A percentile compares a stretch with the other conserved stretches of the same genome.
Conservation (phyloP, 2,888 invertebrate species). For the Microplitis manilae region DNA sequence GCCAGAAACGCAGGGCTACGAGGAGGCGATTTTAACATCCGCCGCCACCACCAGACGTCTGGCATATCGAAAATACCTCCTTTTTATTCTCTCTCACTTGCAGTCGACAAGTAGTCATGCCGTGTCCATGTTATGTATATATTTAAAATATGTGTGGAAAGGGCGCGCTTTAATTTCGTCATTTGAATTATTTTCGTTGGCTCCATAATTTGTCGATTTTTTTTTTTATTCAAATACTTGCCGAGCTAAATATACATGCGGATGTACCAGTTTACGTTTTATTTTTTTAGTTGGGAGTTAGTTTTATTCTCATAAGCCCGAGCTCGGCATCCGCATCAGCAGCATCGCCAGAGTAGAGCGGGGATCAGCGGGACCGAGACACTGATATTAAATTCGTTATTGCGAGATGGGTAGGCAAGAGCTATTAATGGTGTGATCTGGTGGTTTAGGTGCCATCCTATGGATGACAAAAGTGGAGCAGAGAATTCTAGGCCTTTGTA, state of each 20-base stretch:
- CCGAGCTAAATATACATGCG: neutral
- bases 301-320: neutral
- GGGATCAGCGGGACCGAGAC: neutral
- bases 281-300: neutral
- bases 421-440: neutral
- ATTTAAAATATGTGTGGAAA: neutral
- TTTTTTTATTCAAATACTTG: too few species aligned
- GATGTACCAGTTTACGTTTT: neutral
- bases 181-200: neutral
- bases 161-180: neutral
- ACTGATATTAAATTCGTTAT: neutral
- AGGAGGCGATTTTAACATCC: neutral
- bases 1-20: neutral
- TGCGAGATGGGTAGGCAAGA: neutral
- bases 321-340: too few species aligned
- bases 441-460: neutral
- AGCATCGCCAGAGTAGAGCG: too few species aligned
- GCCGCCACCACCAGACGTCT: constrained; percentile 1
- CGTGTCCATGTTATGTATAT: neutral
- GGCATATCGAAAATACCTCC: neutral
- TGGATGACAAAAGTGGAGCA: neutral
- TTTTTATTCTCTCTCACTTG: neutral
- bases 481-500: neutral
- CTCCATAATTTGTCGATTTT: too few species aligned
- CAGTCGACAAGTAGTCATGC: neutral